Conservation (phyloP, 2,113 vertebrate species). For the Lophotis ruficrista region DNA sequence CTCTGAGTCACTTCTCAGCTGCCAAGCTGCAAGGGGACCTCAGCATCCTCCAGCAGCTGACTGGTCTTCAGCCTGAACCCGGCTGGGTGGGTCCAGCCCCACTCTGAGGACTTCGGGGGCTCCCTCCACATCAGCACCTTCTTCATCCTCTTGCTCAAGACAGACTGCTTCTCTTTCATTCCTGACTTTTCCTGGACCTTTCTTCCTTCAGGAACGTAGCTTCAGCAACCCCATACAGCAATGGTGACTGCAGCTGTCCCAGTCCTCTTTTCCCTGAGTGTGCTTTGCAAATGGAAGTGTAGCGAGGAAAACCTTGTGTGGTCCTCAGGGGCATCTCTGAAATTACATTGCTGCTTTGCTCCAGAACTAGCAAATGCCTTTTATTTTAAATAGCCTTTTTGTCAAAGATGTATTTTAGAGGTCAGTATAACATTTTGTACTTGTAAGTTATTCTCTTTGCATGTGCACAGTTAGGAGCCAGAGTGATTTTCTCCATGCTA, state of each 20-base stretch:
- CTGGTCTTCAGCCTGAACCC: background rate
- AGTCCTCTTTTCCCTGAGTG: background rate
- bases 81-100: background rate
- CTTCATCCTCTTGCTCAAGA: background rate
- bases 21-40: background rate
- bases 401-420: background rate
- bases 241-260: background rate
- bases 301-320: background rate
- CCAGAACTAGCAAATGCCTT: background rate
- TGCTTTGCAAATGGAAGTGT: fast-evolving
- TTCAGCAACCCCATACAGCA: background rate
- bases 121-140: background rate
- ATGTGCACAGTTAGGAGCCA: background rate
- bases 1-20: background rate
- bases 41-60: background rate
- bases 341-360: background rate
- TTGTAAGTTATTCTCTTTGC: background rate
- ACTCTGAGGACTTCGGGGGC: background rate
- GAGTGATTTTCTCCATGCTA: background rate
- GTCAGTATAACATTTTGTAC: background rate
- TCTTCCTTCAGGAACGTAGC: background rate
- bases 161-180: background rate
- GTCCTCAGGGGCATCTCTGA: background rate
- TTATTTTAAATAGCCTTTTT: background rate
- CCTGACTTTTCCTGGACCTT: background rate